A percentile compares a stretch with the other conserved stretches of the same genome.
These are phyloP conservation scores for Chaetops frenatus DNA, from an alignment of 2,113 vertebrate genomes.

Conservation along the genomic window DNA sequence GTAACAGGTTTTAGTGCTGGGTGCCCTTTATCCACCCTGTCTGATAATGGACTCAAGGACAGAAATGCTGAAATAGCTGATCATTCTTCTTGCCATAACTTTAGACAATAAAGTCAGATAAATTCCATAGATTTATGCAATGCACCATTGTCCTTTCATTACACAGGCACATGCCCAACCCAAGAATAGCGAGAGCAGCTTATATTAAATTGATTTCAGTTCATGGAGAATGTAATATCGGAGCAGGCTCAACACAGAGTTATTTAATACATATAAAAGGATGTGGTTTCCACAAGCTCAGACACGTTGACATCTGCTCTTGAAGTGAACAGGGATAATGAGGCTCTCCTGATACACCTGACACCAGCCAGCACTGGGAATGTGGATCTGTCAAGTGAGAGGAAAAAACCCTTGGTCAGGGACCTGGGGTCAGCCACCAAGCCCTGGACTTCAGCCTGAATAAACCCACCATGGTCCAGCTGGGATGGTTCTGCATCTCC, in stretches of 20 bases:
- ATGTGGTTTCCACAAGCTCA: background rate
- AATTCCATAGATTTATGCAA: background rate
- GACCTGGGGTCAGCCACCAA: background rate
- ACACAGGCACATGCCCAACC: background rate
- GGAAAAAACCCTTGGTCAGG: background rate
- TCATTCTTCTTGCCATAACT: background rate
- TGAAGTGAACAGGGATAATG: background rate
- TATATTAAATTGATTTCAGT: background rate
- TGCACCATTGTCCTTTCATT: background rate
- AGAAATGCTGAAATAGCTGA: background rate
- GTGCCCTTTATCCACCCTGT: background rate
- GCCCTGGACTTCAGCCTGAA: background rate
- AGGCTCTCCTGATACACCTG: background rate
- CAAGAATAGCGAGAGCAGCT: background rate
- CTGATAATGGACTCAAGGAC: conserved; percentile 1
- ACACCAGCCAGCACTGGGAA: background rate
- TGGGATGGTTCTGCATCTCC: background rate
- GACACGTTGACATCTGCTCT: background rate
- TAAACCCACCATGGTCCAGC: rapidly evolving
- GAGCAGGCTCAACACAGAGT: background rate
- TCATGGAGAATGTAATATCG: background rate
- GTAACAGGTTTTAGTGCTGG: background rate
- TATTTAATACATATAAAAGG: background rate
- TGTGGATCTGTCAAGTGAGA: background rate
- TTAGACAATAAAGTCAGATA: background rate